Base-by-base conservation (phyloP, 2,113 vertebrate genomes). In the Pleuronectes platessa region DNA sequence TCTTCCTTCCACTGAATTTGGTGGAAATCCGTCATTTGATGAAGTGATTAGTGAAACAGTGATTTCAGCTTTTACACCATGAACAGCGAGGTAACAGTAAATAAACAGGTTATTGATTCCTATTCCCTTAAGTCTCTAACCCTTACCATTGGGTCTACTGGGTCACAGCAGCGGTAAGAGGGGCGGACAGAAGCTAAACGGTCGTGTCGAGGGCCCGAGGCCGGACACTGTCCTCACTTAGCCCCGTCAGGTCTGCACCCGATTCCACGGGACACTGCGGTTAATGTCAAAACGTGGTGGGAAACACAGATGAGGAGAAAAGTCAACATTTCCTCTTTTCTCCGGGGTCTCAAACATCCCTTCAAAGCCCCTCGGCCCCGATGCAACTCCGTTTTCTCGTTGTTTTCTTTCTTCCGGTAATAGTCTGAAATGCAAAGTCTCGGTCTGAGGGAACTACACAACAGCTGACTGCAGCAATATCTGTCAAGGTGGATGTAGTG, bases 211-310 rank as follows among this genome's bases (percentile, higher is more conserved):
- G 14, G 37, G 6, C 31, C 31, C 6, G 31, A 31, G 31, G 31
- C 6, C 6, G 31, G 61, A 55, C 68, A 23, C 72, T 79, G 74
- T 63, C 78, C 51, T 73, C 58, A 15, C 61, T 68, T 8, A 2
- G 61, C 70, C 72, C 72, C 64, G 61, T 76, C 73, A 78, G 18
- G 54, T 67, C 75, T 75, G 4, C 45, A 49, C 45, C 5, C 45
- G 2, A 20, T 64, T 70, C 65, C 66, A 61, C 45, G 9, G 4
- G 54, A 60, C 78, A 56, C 37, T 55, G 78, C 78, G 78, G 56
- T 74, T 53, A 83, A 82, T 76, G 78, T 85, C 76, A 87, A 74
- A 86, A 77, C 72, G 62, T 5, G 71, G 61, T 35, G 23, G 55
- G 1, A 76, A 37, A 42, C 31, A 63, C 71, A 42, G 26, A 14